Conservation (phyloP, 1,140 invertebrate genomes). For the Atopsyche davidsoni region DNA sequence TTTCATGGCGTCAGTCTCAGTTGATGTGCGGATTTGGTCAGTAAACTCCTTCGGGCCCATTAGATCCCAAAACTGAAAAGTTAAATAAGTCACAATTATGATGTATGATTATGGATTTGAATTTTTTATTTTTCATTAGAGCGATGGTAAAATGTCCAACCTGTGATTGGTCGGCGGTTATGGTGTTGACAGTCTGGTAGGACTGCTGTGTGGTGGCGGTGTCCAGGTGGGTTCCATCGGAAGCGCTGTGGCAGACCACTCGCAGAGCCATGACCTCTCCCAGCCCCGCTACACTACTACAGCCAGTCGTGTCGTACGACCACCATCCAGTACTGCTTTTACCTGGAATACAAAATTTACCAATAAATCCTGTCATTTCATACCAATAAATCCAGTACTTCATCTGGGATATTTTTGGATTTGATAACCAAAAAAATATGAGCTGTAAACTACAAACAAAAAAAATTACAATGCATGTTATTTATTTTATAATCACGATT, state of each 20-base stretch:
- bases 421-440: neutral
- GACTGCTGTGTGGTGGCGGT: constrained; percentile 35
- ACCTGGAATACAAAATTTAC: constrained; percentile 14
- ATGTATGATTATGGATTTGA: neutral
- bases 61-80: constrained; percentile 28
- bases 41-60: constrained; percentile 19
- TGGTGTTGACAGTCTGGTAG: constrained; percentile 33
- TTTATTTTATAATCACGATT: no score
- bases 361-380: no score
- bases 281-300: constrained; percentile 46
- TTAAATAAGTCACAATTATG: neutral
- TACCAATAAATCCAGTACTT: no score
- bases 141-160: constrained; percentile 24
- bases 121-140: neutral
- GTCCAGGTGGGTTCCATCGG: constrained; percentile 64
- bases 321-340: constrained; percentile 33
- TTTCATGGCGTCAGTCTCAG: constrained; percentile 20
- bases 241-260: constrained; percentile 61
- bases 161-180: constrained; percentile 37
- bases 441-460: no score
- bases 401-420: no score
- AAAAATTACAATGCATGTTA: no score
- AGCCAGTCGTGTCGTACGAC: constrained; percentile 35
- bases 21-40: constrained; percentile 17
- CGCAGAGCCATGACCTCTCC: constrained; percentile 63